Evolutionary conservation across 2,113 vertebrate genomes (phyloP), one percentile per base, ranked within the genome.

Genomic region (Rhinoderma darwinii): DNA sequence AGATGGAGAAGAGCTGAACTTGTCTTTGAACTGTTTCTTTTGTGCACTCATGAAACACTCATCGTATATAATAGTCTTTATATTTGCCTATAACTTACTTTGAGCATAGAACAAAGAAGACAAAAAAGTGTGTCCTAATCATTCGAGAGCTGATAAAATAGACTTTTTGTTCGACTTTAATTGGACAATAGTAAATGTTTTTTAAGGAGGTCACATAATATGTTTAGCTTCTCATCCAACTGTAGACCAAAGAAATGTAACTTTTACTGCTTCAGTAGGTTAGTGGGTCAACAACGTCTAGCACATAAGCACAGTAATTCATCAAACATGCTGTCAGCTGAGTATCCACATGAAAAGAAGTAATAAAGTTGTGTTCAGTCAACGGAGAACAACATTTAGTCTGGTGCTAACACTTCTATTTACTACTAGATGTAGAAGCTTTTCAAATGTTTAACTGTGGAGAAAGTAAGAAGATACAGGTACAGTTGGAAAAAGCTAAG

Each of bases 361-460:
- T 75, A 75, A 75, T 75, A 44, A 75, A 75, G 37, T 44, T 43
- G 72, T 75, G 72, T 44, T 43, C 72, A 75, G 39, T 44, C 72
- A 75, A 25, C 41, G n/a, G 39, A 75, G 41, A 44, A 75, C 72
- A 75, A 75, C 72, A 75, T 75, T 44, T 44, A 75, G 72, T 44
- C 72, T 75, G 39, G 41, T 14, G 72, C 72, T 75, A 75, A 75
- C 39, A 75, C 41, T n/a, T 43, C 25, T 17, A 75, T 27, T 44
- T 39, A 72, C 68, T 32, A 35, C 32, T 35, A 10, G 61, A 63
- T 37, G 63, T 35, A 22, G 20, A 4, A n/a, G 54, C 54, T 59
- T 59, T n/a, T 59, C 5, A 59, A 6, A 59, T 59, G 54, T 59
- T 59, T 5, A 59, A 1, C 9, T 20, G 54, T 59, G 22, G 54